A percentile compares a stretch with the other conserved stretches of the same genome.
phyloP scores from a whole-genome alignment of 2,888 invertebrate genomes.

The Heteromurus nitidus region DNA sequence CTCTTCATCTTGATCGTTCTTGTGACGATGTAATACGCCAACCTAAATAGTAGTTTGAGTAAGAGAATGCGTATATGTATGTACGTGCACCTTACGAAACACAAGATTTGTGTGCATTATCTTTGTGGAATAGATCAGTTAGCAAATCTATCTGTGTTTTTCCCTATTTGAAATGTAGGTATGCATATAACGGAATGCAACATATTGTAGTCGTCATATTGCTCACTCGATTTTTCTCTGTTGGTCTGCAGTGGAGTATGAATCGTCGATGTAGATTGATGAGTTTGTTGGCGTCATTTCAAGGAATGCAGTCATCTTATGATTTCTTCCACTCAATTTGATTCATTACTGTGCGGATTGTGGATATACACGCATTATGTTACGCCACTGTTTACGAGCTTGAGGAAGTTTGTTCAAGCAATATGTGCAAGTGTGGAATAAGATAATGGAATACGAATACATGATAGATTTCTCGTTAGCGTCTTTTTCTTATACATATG shows the following conservation, averaged over 20 bases:
- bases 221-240: slow-evolving; percentile 18
- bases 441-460: slow-evolving; percentile 8
- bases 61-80: too few relatives aligned
- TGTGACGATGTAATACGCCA: neutral
- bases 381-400: slow-evolving; percentile 24
- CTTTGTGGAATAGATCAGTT: too few relatives aligned
- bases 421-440: neutral
- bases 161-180: neutral
- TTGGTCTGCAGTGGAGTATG: slow-evolving; percentile 42
- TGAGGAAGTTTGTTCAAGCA: too few relatives aligned
- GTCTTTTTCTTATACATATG: neutral
- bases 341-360: slow-evolving; percentile 70
- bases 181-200: slow-evolving; percentile 23
- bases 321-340: slow-evolving; percentile 73
- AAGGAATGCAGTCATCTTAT: slow-evolving; percentile 72
- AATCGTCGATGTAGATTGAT: slow-evolving; percentile 73
- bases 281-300: slow-evolving; percentile 73
- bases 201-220: too few relatives aligned
- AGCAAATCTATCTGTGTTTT: too few relatives aligned
- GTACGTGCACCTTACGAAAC: too few relatives aligned
- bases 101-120: too few relatives aligned
- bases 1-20: neutral
- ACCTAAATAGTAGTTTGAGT: neutral
- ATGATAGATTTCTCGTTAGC: slow-evolving; percentile 47
- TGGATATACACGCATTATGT: slow-evolving; percentile 17